These are phyloP conservation scores for Euzophera pinguis DNA, from an alignment of 2,888 invertebrate genomes.

Conservation along the genomic window DNA sequence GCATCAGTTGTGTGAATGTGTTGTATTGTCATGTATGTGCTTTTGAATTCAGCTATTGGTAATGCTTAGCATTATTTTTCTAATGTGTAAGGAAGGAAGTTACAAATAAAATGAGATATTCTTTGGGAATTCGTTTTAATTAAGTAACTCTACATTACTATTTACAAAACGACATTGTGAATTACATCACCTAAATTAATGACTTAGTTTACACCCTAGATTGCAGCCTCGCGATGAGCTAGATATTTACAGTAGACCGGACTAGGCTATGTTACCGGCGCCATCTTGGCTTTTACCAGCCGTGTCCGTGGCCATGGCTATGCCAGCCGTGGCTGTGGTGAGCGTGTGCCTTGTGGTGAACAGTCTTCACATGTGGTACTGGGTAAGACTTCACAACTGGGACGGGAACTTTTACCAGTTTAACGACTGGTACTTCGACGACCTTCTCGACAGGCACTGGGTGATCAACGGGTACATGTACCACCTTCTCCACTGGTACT, in stretches of 20 bases:
- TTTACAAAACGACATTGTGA: constrained; percentile 58
- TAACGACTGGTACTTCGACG: constrained; percentile 76
- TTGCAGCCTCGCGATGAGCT: constrained; percentile 77
- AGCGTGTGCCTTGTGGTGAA: constrained; percentile 61
- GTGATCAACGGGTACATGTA: constrained; percentile 75
- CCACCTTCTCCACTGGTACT: constrained; percentile 77
- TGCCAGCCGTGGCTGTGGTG: constrained; percentile 38
- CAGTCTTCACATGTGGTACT: constrained; percentile 65
- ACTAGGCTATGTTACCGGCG: constrained; percentile 41
- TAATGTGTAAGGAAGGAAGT: background rate
- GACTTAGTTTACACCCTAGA: constrained; percentile 78
- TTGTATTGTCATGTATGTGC: too few relatives aligned
- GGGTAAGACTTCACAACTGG: constrained; percentile 65
- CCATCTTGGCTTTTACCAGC: constrained; percentile 18
- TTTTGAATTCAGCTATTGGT: too few relatives aligned
- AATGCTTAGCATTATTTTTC: background rate
- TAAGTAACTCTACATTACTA: constrained; percentile 65
- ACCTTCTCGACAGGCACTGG: constrained; percentile 76
- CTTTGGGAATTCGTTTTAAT: constrained; percentile 66
- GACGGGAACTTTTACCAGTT: constrained; percentile 68
- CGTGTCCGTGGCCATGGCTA: constrained; percentile 27
- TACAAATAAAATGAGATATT: constrained; percentile 36
- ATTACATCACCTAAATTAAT: constrained; percentile 64
- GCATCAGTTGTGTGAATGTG: too few relatives aligned
- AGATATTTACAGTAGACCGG: constrained; percentile 67